Base-by-base conservation (phyloP, 2,888 invertebrate genomes). In the Cephus nigrinus region DNA sequence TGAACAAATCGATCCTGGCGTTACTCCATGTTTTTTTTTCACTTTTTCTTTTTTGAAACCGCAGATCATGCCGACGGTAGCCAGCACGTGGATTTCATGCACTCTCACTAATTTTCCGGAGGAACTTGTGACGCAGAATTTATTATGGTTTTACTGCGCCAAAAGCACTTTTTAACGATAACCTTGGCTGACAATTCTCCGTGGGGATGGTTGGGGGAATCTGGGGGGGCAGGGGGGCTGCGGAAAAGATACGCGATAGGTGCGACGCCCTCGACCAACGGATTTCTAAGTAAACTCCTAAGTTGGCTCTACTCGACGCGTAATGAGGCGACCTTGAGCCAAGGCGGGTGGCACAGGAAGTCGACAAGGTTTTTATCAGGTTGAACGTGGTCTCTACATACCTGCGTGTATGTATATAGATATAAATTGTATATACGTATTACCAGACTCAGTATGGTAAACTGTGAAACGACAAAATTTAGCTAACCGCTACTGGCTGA, bases 321-420 rank as follows among this genome's bases (percentile, higher is more conserved):
- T 87, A 88, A 90, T 87, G 86, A 88, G 84, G 82, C 83, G 88
- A 88, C 90, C 90, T 90, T 90, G 90, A 86, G 85, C 81, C 84
- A 86, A 88, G 87, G 85, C 90, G 87, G 89, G 88, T 88, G 88
- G 86, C 88, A 88, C 90, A 89, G 90, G 90, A 90, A 90, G 90
- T 90, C 88, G 88, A 88, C 90, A 90, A 90, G 90, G 90, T 90
- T 90, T 89, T 90, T 89, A 75, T 75, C 75, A 75, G 55, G 35
- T 23, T 33, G 73, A 34, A 23, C 76, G 12, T 9, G 34, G 71
- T 31, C 71, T 32, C 71, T 32, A 71, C 71, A 55, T 55, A 55
- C 9, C 40, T 23, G 23, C 23, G 40, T 55, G 15, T 40, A 15
- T 15, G 15, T 40, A 2, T 23, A 55, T 23, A 9, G 40, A 55